Evolutionary conservation across 2,888 invertebrate genomes (phyloP), one percentile per base, ranked within the genome.

Genomic region (Acrobasis consociella): DNA sequence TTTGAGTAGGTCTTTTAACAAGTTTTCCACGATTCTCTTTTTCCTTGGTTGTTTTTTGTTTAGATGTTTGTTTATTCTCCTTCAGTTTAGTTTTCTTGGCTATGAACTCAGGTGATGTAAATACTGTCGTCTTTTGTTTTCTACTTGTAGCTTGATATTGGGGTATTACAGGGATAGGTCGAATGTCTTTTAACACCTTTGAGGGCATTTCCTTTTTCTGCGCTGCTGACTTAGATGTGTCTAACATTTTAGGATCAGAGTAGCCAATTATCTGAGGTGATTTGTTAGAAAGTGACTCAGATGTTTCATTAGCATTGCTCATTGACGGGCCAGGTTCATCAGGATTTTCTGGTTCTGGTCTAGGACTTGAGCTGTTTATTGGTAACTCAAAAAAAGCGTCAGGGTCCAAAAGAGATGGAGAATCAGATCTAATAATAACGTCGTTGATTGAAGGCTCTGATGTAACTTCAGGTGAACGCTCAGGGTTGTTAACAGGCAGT

Each of bases 41-140:
- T n/a, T n/a, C n/a, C n/a, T n/a, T n/a, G 5, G 22, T 22, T 22
- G 22, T 22, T 22, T 22, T 22, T 22, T 22, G 2, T 5, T 22
- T 3, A 22, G 22, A 5, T 22, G 22, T 22, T 22, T 22, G 42
- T 42, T 42, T 42, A 42, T 42, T 42, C 42, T 42, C 8, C 42
- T 42, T 42, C 42, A 42, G 3, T 42, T 42, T 42, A 9, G 42
- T 42, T 7, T 42, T 42, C 42, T 42, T 42, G 42, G 42, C 42
- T 8, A 42, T 42, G 42, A 42, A 42, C 8, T 42, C 42, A 42
- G 42, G 42, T 42, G 42, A 42, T 42, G 42, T 42, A 42, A 42
- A 42, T 42, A 42, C 42, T 42, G 42, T 42, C 42, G 42, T 42
- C 42, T 42, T 42, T 42, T 42, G 42, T 42, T 42, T 42, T 42